phyloP scores from a whole-genome alignment of 2,113 vertebrate species.

The Aptenodytes forsteri region DNA sequence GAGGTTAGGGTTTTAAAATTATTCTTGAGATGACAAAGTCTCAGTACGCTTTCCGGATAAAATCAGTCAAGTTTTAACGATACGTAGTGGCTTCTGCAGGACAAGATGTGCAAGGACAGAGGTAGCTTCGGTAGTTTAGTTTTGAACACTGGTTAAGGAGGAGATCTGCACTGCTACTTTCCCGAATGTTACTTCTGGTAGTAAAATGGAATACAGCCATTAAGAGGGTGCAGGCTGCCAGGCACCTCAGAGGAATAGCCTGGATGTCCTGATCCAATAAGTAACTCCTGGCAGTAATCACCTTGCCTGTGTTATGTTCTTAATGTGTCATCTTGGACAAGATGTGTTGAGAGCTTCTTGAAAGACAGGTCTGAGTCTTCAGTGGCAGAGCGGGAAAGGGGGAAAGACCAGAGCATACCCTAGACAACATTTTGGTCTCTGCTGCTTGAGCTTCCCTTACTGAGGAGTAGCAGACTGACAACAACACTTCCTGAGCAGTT shows the following conservation, averaged over 20 bases:
- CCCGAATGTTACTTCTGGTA: not conserved
- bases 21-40: not conserved
- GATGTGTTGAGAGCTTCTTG: not conserved
- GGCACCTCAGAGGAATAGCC: not conserved
- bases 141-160: not conserved
- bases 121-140: not conserved
- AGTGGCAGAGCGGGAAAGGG: not conserved
- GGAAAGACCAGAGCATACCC: not conserved
- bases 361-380: not conserved
- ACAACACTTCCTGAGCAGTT: not conserved
- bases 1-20: not conserved
- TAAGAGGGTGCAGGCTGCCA: not conserved
- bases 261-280: not conserved
- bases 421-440: not conserved
- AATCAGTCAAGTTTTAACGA: not conserved
- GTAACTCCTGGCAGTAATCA: not conserved
- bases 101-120: not conserved
- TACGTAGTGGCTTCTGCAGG: not conserved
- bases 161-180: not conserved
- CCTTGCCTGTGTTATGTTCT: not conserved
- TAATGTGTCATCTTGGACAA: not conserved
- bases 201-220: not conserved
- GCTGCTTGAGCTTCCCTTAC: not conserved
- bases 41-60: not conserved
- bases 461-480: not conserved